Conservation (phyloP, 2,888 invertebrate genomes). For the Mesorhabditis spiculigera region DNA sequence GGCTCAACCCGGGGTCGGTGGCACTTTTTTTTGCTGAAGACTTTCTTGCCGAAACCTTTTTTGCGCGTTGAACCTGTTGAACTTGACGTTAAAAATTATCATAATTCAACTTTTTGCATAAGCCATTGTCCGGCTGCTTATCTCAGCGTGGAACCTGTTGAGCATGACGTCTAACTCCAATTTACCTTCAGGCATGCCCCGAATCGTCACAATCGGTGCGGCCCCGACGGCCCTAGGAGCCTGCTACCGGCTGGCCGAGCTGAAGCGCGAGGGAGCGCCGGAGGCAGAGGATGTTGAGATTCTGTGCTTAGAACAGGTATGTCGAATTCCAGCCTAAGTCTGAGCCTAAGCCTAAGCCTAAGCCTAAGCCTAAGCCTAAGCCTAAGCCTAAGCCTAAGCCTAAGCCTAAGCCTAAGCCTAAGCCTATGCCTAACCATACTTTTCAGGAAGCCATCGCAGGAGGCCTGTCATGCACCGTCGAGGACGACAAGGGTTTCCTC, state of each 20-base stretch:
- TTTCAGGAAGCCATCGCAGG: conserved; percentile 45
- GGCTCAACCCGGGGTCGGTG: too few species aligned
- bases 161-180: too few species aligned
- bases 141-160: too few species aligned
- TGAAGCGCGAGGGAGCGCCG: conserved; percentile 34
- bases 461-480: conserved; percentile 53
- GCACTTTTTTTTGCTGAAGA: too few species aligned
- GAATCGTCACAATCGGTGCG: conserved; percentile 49
- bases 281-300: conserved; percentile 48
- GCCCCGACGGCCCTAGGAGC: conserved; percentile 57
- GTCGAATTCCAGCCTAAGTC: neutral
- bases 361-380: conserved; percentile 6
- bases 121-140: too few species aligned
- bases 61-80: too few species aligned
- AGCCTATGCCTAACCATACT: neutral
- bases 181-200: too few species aligned
- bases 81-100: too few species aligned
- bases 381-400: conserved; percentile 3
- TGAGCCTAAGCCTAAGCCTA: conserved; percentile 6
- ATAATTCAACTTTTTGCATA: too few species aligned
- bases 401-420: neutral
- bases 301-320: conserved; percentile 47
- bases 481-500: conserved; percentile 55
- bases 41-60: too few species aligned
- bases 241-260: conserved; percentile 54